phyloP scores from a whole-genome alignment of 2,113 vertebrate species.

The Crotalus viridis region DNA sequence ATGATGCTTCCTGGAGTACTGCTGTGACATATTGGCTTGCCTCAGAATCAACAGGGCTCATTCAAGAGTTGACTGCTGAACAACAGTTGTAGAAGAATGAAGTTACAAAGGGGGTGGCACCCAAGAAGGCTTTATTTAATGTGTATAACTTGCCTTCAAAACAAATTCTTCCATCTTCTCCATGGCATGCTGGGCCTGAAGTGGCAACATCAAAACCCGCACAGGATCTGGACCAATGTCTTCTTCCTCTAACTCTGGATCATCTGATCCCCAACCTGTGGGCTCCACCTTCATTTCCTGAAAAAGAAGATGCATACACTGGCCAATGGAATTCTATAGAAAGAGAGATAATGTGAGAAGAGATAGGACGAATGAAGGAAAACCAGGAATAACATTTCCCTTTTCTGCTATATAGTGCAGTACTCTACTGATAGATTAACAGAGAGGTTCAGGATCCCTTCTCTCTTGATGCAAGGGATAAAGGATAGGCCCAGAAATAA shows the following conservation, averaged over 20 bases:
- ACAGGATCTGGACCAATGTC: conserved; percentile 61
- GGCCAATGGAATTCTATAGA: not conserved
- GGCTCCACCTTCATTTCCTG: conserved; percentile 20
- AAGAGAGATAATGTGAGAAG: not conserved
- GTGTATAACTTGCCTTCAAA: conserved; percentile 65
- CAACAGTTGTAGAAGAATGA: not conserved
- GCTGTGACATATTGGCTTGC: conserved; percentile 5
- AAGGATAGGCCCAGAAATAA: not conserved
- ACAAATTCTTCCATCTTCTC: conserved; percentile 85
- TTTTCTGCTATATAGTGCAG: not conserved
- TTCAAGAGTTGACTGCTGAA: not conserved
- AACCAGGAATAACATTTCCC: not conserved
- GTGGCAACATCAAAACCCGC: conserved; percentile 70
- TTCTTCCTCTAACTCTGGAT: conserved; percentile 70
- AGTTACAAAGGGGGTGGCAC: not conserved
- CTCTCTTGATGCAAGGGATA: not conserved
- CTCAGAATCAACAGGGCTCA: not conserved
- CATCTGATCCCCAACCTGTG: conserved; percentile 27
- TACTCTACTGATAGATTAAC: not conserved
- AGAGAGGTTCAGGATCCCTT: not conserved
- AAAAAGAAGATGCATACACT: conserved; percentile 3
- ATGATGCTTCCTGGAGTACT: not conserved
- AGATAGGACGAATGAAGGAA: not conserved
- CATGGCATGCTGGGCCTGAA: conserved; percentile 81
- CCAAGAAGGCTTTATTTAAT: not conserved